Percentiles rank a stretch among this genome's conserved stretches.
Evolutionary conservation across 2,113 vertebrate species (phyloP).

Genomic region (Chamaea fasciata): DNA sequence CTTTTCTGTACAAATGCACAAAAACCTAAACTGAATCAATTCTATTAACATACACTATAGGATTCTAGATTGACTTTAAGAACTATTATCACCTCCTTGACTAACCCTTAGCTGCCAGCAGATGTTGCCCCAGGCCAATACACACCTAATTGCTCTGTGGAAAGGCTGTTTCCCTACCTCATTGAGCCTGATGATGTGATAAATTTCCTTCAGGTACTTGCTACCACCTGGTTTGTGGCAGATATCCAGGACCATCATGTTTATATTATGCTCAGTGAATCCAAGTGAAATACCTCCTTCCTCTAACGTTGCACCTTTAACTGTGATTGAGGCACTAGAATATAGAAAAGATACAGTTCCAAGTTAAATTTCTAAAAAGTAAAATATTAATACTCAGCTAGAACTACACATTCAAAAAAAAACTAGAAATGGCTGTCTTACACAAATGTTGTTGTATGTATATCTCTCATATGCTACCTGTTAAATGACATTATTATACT

Average conservation of each 20-base stretch:
- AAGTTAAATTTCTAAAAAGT: not conserved
- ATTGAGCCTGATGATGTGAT: slow-evolving; percentile 99
- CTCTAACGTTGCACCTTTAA: slow-evolving; percentile 64
- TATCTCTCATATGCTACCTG: not conserved
- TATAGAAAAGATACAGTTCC: slow-evolving; percentile 30
- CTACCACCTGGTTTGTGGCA: slow-evolving; percentile 98
- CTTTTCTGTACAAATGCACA: slow-evolving; percentile 57
- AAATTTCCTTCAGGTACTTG: slow-evolving; percentile 96
- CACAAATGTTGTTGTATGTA: not conserved
- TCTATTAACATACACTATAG: slow-evolving; percentile 64
- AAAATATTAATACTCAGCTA: not conserved
- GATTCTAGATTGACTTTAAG: slow-evolving; percentile 74
- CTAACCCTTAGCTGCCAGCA: slow-evolving; percentile 83
- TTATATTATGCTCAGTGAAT: slow-evolving; percentile 98
- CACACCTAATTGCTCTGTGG: slow-evolving; percentile 96
- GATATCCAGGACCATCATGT: slow-evolving; percentile 95
- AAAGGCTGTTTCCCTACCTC: slow-evolving; percentile 96
- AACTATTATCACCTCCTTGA: slow-evolving; percentile 79
- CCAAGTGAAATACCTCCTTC: slow-evolving; percentile 77
- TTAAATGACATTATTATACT: not conserved
- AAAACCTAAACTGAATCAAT: slow-evolving; percentile 57
- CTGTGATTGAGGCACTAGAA: slow-evolving; percentile 75
- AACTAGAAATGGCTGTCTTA: not conserved
- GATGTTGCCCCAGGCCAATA: slow-evolving; percentile 89
- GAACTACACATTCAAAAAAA: not conserved